Evolutionary conservation across 2,888 invertebrate genomes (phyloP), one percentile per base, ranked within the genome.

Genomic region (Athalia rosae): DNA sequence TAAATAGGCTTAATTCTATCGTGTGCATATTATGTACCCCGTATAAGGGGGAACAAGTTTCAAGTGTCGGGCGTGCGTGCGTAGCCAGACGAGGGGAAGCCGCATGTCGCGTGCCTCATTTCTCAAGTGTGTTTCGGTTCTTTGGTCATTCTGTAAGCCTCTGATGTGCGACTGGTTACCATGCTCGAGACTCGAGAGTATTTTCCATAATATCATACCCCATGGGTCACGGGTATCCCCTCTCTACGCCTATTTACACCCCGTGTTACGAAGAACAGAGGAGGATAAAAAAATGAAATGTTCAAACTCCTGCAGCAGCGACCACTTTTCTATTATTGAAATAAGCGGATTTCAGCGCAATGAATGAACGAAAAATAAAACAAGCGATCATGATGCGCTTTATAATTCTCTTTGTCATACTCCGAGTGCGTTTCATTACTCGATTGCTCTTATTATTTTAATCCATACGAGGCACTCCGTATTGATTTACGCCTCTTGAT

Each of bases 1-100:
- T 83, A 85, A 85, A 86, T 81, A 83, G 82, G 82, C 86, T 84
- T 85, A 85, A 85, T 85, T 71, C 50, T 58, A 58, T 71, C 56
- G 41, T 13, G 82, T 82, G 28, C 28, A 28, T 28, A 28, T 28
- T 28, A 28, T 28, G 28, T 28, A 28, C 28, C 28, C 2, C 28
- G 28, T 28, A 28, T 28, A 28, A 79, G 80, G 83, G 83, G 83
- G 80, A 28, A 28, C 28, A 28, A 77, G 82, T 80, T 79, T 84
- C 81, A 67, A 84, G 84, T 84, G 82, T 82, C 78, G 58, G 43
- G 63, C 61, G 67, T 77, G 77, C 61, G 67, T 77, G 77, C 67
- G 76, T 78, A 56, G 78, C 58, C 74, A 63, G 76, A 15, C 58
- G 78, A 77, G 76, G 73, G 76, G 74, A 53, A 76, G 79, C 73